Percentiles rank a stretch among this genome's conserved stretches.
phyloP scores from a whole-genome alignment of 2,113 vertebrate genomes.

The Rhinolophus ferrumequinum region DNA sequence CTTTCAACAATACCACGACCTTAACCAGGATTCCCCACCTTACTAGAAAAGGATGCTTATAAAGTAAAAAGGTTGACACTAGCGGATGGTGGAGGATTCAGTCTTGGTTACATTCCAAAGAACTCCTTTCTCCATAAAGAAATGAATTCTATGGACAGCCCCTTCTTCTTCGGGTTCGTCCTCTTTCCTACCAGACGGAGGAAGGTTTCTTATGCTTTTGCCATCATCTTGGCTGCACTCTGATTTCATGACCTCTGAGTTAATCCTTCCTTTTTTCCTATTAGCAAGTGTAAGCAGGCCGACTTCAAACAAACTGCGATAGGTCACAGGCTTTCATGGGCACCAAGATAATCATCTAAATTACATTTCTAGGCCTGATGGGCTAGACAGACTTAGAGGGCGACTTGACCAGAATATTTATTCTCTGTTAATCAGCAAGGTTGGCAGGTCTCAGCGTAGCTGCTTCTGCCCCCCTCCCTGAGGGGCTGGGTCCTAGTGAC shows the following conservation, averaged over 20 bases:
- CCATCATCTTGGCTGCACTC: slow-evolving; percentile 81
- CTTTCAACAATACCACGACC: background rate
- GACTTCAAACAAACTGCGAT: slow-evolving; percentile 89
- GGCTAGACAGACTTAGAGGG: slow-evolving; percentile 86
- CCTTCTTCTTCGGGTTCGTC: background rate
- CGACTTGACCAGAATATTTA: slow-evolving; percentile 81
- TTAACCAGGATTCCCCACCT: slow-evolving; percentile 16
- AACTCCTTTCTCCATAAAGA: slow-evolving; percentile 40
- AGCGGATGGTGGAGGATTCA: background rate
- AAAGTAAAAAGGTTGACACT: slow-evolving; percentile 58
- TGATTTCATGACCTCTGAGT: slow-evolving; percentile 86
- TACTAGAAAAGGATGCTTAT: slow-evolving; percentile 41
- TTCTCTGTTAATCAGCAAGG: slow-evolving; percentile 84
- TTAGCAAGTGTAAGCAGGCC: slow-evolving; percentile 88
- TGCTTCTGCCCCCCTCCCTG: slow-evolving; percentile 77
- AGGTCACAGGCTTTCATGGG: slow-evolving; percentile 89
- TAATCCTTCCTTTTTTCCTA: slow-evolving; percentile 89
- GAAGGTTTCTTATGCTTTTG: slow-evolving; percentile 75
- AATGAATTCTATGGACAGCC: slow-evolving; percentile 61
- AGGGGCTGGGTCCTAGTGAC: slow-evolving; percentile 81
- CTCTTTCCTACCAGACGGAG: slow-evolving; percentile 56
- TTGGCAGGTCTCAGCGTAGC: slow-evolving; percentile 81
- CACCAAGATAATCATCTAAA: slow-evolving; percentile 90
- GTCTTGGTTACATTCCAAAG: slow-evolving; percentile 64
- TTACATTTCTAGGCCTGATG: slow-evolving; percentile 90